A percentile compares a stretch with the other conserved stretches of the same genome.
Conservation (phyloP, 23 tunicate species). For the Pegea sp. region DNA sequence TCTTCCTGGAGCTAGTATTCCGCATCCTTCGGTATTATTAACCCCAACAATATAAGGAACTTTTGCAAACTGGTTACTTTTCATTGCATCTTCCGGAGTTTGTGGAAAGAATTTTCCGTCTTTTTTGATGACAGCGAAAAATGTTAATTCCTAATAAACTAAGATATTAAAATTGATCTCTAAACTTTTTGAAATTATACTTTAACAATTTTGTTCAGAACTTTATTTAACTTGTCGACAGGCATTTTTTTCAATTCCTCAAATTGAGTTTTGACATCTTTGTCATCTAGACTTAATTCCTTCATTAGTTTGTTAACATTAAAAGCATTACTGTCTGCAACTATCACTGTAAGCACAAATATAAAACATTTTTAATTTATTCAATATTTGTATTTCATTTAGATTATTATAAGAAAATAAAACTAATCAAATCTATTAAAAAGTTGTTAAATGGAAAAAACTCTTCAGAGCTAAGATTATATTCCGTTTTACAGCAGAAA, state of each 20-base stretch:
- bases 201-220: not conserved
- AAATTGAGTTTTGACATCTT: no score
- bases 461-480: no score
- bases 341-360: no score
- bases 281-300: no score
- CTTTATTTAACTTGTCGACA: not conserved
- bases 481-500: no score
- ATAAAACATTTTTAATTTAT: no score
- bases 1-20: slow-evolving; percentile 10
- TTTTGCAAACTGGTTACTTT: slow-evolving; percentile 3
- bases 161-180: not conserved
- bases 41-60: slow-evolving; percentile 35
- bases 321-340: no score
- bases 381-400: no score
- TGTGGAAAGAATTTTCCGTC: slow-evolving; percentile 22
- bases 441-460: no score
- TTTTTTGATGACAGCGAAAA: not conserved
- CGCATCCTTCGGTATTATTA: slow-evolving; percentile 26
- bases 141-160: not conserved
- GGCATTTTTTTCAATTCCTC: slow-evolving; percentile 1
- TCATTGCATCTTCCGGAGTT: not conserved
- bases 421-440: no score
- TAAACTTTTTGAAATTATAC: not conserved
- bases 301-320: no score
- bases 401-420: no score